Conservation (phyloP, 2,113 vertebrate species). For the Pachycephala philippinensis region DNA sequence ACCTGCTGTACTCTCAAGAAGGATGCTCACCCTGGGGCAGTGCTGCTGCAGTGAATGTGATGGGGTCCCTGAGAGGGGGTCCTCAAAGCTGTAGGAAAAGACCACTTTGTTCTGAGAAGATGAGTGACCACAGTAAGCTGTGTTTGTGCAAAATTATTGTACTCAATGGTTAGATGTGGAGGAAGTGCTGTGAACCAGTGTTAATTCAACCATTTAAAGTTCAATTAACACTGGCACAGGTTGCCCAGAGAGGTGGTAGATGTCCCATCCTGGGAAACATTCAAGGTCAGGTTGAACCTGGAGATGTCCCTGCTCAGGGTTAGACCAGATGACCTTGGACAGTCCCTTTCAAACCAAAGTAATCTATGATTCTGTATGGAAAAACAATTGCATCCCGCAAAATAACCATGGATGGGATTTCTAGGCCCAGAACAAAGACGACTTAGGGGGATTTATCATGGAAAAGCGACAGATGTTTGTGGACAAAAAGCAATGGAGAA, state of each 20-base stretch:
- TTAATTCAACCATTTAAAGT: not conserved
- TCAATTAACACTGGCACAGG: not conserved
- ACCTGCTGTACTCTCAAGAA: not conserved
- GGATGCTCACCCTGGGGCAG: accelerated
- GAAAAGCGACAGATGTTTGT: conserved; percentile 10
- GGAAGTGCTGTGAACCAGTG: not conserved
- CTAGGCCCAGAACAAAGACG: not conserved
- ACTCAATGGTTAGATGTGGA: not conserved
- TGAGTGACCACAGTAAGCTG: not conserved
- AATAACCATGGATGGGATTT: not conserved
- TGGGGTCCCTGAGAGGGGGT: not conserved
- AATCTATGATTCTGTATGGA: not conserved
- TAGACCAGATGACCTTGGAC: not conserved
- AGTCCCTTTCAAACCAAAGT: not conserved
- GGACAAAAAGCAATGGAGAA: conserved; percentile 30
- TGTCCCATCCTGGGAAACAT: not conserved
- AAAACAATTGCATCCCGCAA: not conserved
- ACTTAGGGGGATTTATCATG: not conserved
- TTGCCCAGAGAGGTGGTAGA: not conserved
- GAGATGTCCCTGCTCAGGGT: not conserved
- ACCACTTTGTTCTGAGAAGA: not conserved
- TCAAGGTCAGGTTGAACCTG: not conserved
- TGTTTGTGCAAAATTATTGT: not conserved
- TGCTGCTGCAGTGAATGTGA: not conserved
- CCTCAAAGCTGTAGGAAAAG: not conserved